These are phyloP conservation scores for Solenopsis fugax DNA, from an alignment of 1,140 invertebrate genomes.

Conservation along the genomic window DNA sequence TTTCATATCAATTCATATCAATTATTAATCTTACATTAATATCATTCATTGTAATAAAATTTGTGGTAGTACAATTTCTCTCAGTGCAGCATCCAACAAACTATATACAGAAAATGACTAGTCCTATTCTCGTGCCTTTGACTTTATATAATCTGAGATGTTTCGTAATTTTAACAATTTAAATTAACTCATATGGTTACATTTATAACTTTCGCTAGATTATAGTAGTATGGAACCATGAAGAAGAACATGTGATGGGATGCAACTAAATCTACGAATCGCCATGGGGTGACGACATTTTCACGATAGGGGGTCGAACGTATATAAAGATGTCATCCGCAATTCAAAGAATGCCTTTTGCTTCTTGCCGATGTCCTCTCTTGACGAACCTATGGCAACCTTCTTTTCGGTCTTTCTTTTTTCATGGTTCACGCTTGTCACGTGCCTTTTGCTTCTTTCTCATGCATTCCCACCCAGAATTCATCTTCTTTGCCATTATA, in stretches of 20 bases:
- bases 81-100: too few species aligned
- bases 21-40: too few species aligned
- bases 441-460: conserved; percentile 47
- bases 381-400: conserved; percentile 1
- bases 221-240: conserved; percentile 55
- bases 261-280: conserved; percentile 82
- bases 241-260: conserved; percentile 68
- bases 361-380: conserved; percentile 46
- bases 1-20: too few species aligned
- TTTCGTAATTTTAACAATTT: background rate
- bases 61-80: too few species aligned
- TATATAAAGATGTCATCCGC: conserved; percentile 83
- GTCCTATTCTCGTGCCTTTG: too few species aligned
- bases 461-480: background rate
- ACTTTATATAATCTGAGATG: background rate
- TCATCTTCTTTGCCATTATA: background rate
- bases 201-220: conserved; percentile 44
- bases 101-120: too few species aligned
- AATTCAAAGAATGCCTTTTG: conserved; percentile 70
- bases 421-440: conserved; percentile 66
- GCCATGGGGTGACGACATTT: conserved; percentile 84
- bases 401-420: conserved; percentile 47
- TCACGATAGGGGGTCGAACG: conserved; percentile 78
- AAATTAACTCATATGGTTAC: background rate
- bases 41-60: too few species aligned